These are phyloP conservation scores for Ennomos erosarius DNA, from an alignment of 2,888 invertebrate genomes.

Conservation along the genomic window DNA sequence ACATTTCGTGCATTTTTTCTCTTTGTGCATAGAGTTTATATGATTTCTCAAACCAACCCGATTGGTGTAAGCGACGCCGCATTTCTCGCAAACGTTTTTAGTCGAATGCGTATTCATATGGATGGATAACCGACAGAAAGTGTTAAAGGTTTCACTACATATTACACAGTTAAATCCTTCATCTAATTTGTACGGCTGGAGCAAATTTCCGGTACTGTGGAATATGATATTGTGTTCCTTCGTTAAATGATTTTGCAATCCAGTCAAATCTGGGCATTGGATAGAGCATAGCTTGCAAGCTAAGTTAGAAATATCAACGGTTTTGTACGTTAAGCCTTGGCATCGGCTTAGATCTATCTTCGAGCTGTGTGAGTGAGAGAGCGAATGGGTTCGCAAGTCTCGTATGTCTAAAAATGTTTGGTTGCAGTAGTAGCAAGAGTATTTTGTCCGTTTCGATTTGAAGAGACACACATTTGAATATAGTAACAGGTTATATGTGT, in stretches of 20 bases:
- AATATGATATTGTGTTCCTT: conserved; percentile 49
- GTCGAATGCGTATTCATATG: conserved; percentile 62
- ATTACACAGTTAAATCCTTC: conserved; percentile 49
- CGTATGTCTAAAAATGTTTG: conserved; percentile 49
- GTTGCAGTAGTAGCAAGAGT: conserved; percentile 57
- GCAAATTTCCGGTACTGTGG: conserved; percentile 44
- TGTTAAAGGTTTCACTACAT: conserved; percentile 51
- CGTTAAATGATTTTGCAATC: conserved; percentile 52
- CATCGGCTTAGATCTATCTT: conserved; percentile 30
- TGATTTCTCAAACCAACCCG: conserved; percentile 54
- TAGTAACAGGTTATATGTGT: conserved; percentile 57
- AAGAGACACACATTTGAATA: conserved; percentile 66
- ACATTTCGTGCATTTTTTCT: conserved; percentile 56
- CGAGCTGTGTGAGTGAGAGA: conserved; percentile 45
- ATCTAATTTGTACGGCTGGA: conserved; percentile 56
- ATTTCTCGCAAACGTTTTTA: conserved; percentile 59
- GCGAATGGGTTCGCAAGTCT: conserved; percentile 51
- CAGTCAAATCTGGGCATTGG: conserved; percentile 41
- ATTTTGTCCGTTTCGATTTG: conserved; percentile 56
- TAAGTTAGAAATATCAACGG: conserved; percentile 60
- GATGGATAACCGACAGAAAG: conserved; percentile 49
- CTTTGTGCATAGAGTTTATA: conserved; percentile 48
- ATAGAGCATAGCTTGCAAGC: conserved; percentile 54
- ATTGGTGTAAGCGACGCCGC: conserved; percentile 57
- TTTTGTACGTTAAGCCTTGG: conserved; percentile 51